Base-by-base conservation (phyloP, 2,888 invertebrate genomes). In the Latrodectus hesperus region DNA sequence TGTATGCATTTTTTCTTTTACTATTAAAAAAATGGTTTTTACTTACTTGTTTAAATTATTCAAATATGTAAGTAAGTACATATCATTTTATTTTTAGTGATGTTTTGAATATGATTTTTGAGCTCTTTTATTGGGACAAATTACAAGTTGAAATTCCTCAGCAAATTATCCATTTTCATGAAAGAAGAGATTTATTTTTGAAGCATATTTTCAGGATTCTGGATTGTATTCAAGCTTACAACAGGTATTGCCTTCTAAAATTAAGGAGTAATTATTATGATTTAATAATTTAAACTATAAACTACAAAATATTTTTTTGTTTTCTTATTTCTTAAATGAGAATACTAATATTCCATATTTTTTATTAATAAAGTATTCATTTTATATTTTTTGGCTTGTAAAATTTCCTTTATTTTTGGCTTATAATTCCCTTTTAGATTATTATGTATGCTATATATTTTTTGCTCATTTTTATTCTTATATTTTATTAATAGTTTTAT, bases 61-160 rank as follows among this genome's bases (percentile, higher is more conserved):
- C 17, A 52, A 71, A 17, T 52, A 52, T 72, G 60, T 11, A 16
- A 17, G 51, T 52, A 16, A 53, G 11, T 22, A 73, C 11, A 22
- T 8, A 26, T 70, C 9, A 9, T 38, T 73, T n/a, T 52, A 77
- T 82, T 82, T 73, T 9, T 51, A 88, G 87, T 16, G 71, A 83
- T 64, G 70, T 73, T 55, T 64, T 88, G 12, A 88, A 53, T 38
- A 22, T 83, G 10, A 73, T 88, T n/a, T 52, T 78, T 17, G 87
- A 88, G 70, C 60, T 88, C 60, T 70, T 60, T 65, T 88, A 78
- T 74, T 88, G 87, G 87, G 70, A 88, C 17, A 88, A 88, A 75
- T 60, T 73, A 51, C 52, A 78, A 22, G 70, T 82, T 52, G 87
- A 88, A 78, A 78, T 88, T 64, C 87, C 87, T 38, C 78, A 74